These are phyloP conservation scores for Columbina picui DNA, from an alignment of 2,113 vertebrate species.

Conservation along the genomic window DNA sequence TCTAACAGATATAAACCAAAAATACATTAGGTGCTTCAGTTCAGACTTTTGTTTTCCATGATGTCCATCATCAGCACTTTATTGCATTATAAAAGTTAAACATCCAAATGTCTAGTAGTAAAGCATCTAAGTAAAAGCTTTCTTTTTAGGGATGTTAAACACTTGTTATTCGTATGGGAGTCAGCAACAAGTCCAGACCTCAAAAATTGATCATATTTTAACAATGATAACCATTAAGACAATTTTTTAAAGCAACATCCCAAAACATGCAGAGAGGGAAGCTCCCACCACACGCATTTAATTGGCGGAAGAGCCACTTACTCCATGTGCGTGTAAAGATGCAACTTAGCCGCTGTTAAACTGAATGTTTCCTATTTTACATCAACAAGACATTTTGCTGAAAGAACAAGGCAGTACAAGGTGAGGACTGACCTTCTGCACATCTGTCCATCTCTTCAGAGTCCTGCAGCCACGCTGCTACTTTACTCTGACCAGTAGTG, in stretches of 20 bases:
- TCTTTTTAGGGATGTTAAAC: not conserved
- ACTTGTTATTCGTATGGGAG: not conserved
- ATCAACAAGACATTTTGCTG: not conserved
- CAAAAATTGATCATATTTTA: not conserved
- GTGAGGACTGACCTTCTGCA: constrained; percentile 86
- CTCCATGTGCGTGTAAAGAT: not conserved
- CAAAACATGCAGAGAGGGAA: not conserved
- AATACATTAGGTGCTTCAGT: not conserved
- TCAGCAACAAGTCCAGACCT: not conserved
- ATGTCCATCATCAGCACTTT: not conserved
- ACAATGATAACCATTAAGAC: not conserved
- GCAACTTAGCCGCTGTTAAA: not conserved
- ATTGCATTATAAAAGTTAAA: not conserved
- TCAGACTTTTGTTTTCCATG: not conserved
- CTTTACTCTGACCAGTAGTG: constrained; percentile 95
- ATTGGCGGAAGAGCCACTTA: not conserved
- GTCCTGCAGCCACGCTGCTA: constrained; percentile 95
- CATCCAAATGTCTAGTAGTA: not conserved
- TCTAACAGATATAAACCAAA: constrained; percentile 78
- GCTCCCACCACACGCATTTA: not conserved
- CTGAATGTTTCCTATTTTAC: not conserved
- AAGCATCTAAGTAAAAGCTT: not conserved
- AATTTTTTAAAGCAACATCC: not conserved
- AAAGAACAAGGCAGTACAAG: not conserved
- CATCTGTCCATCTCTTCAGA: constrained; percentile 99